Conservation (phyloP, 2,113 vertebrate species). For the Melanostigma gelatinosum region DNA sequence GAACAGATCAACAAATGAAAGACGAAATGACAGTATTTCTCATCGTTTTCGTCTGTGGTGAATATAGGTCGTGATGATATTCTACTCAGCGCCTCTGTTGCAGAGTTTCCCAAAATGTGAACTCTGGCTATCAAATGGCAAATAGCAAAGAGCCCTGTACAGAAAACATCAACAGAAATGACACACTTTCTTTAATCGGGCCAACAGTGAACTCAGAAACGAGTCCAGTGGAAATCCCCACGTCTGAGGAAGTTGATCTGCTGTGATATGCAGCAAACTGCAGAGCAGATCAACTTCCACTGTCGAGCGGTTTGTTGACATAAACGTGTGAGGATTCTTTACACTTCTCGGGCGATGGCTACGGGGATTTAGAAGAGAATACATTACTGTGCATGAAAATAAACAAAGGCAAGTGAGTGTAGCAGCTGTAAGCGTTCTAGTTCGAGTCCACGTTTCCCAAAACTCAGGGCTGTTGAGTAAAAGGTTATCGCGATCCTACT, state of each 20-base stretch:
- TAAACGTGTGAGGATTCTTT: neutral
- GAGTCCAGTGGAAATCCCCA: constrained; percentile 47
- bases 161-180: constrained; percentile 5
- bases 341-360: neutral
- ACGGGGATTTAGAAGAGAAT: neutral
- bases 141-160: neutral
- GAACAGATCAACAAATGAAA: neutral
- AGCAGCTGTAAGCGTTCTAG: neutral
- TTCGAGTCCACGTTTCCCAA: neutral
- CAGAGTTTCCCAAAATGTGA: neutral
- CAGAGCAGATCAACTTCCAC: neutral
- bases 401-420: neutral
- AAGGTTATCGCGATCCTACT: neutral
- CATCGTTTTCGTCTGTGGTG: neutral
- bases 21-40: neutral
- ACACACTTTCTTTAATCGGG: neutral
- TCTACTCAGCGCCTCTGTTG: neutral
- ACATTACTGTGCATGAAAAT: neutral
- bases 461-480: neutral
- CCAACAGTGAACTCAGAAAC: neutral
- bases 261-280: neutral
- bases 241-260: constrained; percentile 29
- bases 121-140: neutral
- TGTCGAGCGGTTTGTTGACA: neutral
- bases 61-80: neutral